Base-by-base conservation (phyloP, 1,140 invertebrate genomes). In the Zaprionus ghesquierei region DNA sequence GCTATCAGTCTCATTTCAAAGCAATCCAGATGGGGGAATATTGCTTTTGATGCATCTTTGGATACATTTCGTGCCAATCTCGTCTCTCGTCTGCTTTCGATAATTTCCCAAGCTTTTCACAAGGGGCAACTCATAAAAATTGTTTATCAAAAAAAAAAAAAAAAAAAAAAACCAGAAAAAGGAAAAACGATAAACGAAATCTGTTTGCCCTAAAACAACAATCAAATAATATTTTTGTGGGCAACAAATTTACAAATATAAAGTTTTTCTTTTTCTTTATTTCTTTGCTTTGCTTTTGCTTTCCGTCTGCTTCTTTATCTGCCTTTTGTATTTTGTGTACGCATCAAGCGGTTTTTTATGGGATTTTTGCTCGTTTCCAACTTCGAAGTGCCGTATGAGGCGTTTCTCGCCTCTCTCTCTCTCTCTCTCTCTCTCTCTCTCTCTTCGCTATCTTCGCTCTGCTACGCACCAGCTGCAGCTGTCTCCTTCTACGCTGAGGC, bases 31-130 rank as follows among this genome's bases (percentile, higher is more conserved):
- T 46, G 41, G 41, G 41, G 66, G 55, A 75, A 64, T 70, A 81
- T 81, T 76, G 81, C 81, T 85, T 81, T 89, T 79, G 86, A 79
- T 90, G 86, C 87, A 90, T 90, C 86, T 90, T 90, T 90, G 86
- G 86, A 90, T 87, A 82, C 86, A 87, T 89, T 89, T 85, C 85
- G 79, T 78, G 77, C 69, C 78, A 73, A 66, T 56, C n/a, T 54
- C 46, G 56, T 64, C 53, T 64, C 59, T 58, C n/a, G 23, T 31
- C 50, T 85, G 23, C 46, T 61, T 65, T 68, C 23, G 53, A 50
- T 69, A 41, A 63, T 66, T 69, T 54, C 44, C 8, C 64, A 61
- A 31, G 27, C 55, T 49, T 53, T 63, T 61, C 25, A 10, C 6
- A 15, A 29, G 31, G 61, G 41, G 18, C 2, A 38, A 56, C 69